Evolutionary conservation across 2,888 invertebrate genomes (phyloP), one percentile per base, ranked within the genome.

Genomic region (Dryobotodes eremita): DNA sequence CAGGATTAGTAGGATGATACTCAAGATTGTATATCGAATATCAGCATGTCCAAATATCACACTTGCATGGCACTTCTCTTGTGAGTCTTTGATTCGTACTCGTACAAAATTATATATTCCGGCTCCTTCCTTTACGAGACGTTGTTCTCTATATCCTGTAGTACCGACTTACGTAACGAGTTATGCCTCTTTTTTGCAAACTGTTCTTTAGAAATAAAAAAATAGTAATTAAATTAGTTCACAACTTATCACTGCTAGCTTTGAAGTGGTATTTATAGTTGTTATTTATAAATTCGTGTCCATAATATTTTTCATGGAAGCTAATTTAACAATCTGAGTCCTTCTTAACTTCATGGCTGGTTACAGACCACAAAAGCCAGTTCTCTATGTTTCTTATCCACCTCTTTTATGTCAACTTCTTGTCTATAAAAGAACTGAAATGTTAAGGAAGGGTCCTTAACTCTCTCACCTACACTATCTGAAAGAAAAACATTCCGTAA

Each of bases 401-500:
- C 31, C 10, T 46, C 7, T 1, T 46, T 2, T 23, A 26, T 36
- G 2, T 4, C 42, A 59, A 2, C 36, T 23, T 31, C 23, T 13
- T 26, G 26, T 48, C 1, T 8, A 36, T n/a, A n/a, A n/a, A n/a
- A n/a, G n/a, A n/a, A n/a, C n/a, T n/a, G n/a, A n/a, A n/a, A n/a
- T n/a, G n/a, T n/a, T n/a, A n/a, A n/a, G n/a, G n/a, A n/a, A 36
- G 31, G 31, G 2, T 36, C 31, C 31, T 36, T 1, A 36, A 36
- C 31, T 36, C 31, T 36, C 31, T 3, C 31, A 36, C 31, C 11
- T 4, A 26, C 6, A 13, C 20, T 7, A 17, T 13, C 15, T 13
- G 20, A 61, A 73, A 57, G 1, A 23, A 69, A 66, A 71, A 66
- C 53, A 55, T 64, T 15, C 11, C 15, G 1, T 31, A 75, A 71